Base-by-base conservation (phyloP, 2,888 invertebrate genomes). In the Andrena hattorfiana region DNA sequence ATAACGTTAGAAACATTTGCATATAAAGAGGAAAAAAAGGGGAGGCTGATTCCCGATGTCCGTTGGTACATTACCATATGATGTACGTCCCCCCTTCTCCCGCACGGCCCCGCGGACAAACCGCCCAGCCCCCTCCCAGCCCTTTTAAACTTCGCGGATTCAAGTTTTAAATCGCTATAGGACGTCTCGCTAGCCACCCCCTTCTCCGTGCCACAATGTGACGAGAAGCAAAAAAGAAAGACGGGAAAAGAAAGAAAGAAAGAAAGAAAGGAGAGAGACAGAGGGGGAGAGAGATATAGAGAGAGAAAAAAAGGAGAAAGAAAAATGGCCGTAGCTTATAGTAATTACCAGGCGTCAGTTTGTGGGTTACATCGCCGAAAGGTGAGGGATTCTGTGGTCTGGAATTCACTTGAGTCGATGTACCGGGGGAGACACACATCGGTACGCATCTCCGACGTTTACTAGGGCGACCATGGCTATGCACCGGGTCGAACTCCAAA, bases 371-470 rank as follows among this genome's bases (percentile, higher is more conserved):
- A 92, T 98, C 98, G 90, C 97, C 97, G 94, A 99, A 98, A 81
- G 97, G 96, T 87, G 98, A 98, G 91, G 96, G 96, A 94, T 95
- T 96, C 93, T 92, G 94, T 77, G 91, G 88, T 60, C 90, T 91
- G 62, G 90, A 74, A 71, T 87, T 84, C 74, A 86, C 87, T 85
- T 86, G 93, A 73, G 93, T 91, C 7, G 93, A 91, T 51, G 95
- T 92, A 72, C 93, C 91, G 23, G 95, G 95, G 77, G 96, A 96
- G 81, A 96, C 96, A 92, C 97, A 97, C 95, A 98, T 97, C 80
- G 98, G 98, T 92, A 97, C 97, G 95, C 98, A 99, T 95, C 99
- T 96, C 94, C 98, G 96, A 93, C 98, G 96, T 95, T 98, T 99
- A 42, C 97, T 96, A 80, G 98, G 98, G 92, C 97, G 95, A 81